These are phyloP conservation scores for Hemitrygon akajei DNA, from an alignment of 2,797 vertebrate species.

Conservation along the genomic window DNA sequence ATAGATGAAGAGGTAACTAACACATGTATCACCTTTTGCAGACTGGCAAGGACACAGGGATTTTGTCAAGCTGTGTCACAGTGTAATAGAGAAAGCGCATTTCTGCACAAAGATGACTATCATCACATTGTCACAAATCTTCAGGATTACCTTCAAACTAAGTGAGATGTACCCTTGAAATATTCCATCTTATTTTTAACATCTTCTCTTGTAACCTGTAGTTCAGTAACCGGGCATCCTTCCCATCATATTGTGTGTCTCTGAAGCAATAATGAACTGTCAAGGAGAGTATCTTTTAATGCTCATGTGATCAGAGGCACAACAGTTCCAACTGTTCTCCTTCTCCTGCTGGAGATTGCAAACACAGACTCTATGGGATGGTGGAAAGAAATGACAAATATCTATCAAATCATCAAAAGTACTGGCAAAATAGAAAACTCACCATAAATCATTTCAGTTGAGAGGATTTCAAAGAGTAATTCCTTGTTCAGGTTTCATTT, in stretches of 20 bases:
- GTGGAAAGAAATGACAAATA: background rate
- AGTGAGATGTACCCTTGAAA: background rate
- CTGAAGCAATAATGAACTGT: slow-evolving; percentile 16
- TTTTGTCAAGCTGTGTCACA: background rate
- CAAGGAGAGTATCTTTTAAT: background rate
- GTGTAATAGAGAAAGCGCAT: background rate
- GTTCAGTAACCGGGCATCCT: background rate
- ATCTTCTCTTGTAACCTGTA: slow-evolving; percentile 21
- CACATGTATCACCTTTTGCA: background rate
- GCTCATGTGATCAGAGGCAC: background rate
- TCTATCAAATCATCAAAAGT: background rate
- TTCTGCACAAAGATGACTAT: background rate
- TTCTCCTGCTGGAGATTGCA: background rate
- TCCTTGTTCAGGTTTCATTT: background rate
- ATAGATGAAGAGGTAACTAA: background rate
- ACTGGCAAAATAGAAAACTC: no score
- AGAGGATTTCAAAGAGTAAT: no score
- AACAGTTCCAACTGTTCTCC: background rate
- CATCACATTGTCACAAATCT: slow-evolving; percentile 20
- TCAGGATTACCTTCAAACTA: background rate
- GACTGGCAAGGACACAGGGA: background rate
- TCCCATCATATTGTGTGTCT: background rate
- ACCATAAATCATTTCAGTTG: background rate
- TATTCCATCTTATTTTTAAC: slow-evolving; percentile 16
- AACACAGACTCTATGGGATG: background rate